phyloP scores from a whole-genome alignment of 1,140 invertebrate genomes.

The Polypedilum vanderplanki region DNA sequence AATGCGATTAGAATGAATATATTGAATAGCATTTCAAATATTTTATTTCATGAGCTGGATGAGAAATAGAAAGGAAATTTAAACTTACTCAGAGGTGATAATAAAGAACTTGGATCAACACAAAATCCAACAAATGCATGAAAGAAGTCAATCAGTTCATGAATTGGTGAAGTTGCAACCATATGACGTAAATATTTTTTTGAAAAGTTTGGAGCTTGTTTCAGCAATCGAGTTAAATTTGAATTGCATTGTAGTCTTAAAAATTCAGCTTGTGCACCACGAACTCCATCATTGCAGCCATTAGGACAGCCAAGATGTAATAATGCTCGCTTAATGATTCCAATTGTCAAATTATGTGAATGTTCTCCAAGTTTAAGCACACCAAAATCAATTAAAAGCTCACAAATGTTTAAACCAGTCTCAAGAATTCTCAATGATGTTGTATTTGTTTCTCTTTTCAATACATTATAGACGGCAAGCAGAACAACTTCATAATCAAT shows the following conservation, averaged over 20 bases:
- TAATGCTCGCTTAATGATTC: conserved; percentile 58
- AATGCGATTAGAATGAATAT: no score
- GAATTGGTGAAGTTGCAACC: conserved; percentile 65
- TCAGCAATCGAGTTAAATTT: conserved; percentile 68
- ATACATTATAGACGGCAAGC: conserved; percentile 78
- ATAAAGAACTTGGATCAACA: conserved; percentile 72
- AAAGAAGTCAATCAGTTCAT: conserved; percentile 86
- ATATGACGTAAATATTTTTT: conserved; percentile 73
- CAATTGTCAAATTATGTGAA: conserved; percentile 48
- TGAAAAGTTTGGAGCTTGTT: conserved; percentile 60
- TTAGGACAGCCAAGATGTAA: conserved; percentile 88
- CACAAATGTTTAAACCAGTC: conserved; percentile 80
- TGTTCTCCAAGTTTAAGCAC: conserved; percentile 59
- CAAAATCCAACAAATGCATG: conserved; percentile 95
- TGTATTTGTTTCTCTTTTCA: conserved; percentile 62
- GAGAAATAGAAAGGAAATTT: background rate
- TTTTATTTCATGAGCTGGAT: no score
- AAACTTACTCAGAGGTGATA: conserved; percentile 78
- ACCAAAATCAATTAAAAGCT: conserved; percentile 81
- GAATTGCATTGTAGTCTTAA: conserved; percentile 80
- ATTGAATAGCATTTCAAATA: no score
- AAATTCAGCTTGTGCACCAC: conserved; percentile 84
- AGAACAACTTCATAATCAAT: conserved; percentile 86
- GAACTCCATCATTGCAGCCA: conserved; percentile 61
- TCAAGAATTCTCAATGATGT: conserved; percentile 81